Evolutionary conservation across 2,888 invertebrate species (phyloP).

Genomic region (Andrena camellia): DNA sequence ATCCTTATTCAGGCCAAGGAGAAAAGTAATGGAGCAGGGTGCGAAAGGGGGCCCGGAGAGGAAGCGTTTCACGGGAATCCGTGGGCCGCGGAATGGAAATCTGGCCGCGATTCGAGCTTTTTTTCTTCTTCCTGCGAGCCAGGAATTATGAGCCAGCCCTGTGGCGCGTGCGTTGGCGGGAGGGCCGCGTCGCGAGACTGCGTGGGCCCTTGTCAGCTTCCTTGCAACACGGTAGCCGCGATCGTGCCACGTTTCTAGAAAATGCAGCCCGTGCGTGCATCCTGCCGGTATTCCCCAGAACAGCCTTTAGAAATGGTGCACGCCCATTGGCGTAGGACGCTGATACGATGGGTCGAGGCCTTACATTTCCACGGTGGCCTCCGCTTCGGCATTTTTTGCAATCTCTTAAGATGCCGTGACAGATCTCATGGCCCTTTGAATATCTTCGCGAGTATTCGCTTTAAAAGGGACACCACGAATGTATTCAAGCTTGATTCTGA

Average conservation of each 20-base stretch:
- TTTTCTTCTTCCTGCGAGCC: slow-evolving; percentile 27
- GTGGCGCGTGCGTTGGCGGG: slow-evolving; percentile 69
- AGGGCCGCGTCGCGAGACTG: slow-evolving; percentile 51
- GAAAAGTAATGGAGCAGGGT: background rate
- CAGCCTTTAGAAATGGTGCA: slow-evolving; percentile 52
- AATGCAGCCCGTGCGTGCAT: slow-evolving; percentile 54
- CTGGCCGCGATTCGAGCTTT: slow-evolving; percentile 54
- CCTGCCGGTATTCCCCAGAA: slow-evolving; percentile 39
- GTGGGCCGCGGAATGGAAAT: slow-evolving; percentile 73
- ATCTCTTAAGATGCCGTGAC: background rate
- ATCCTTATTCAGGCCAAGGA: slow-evolving; percentile 25
- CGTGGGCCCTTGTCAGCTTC: slow-evolving; percentile 64
- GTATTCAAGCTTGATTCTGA: background rate
- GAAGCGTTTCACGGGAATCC: slow-evolving; percentile 63
- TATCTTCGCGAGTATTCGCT: background rate
- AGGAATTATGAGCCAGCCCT: slow-evolving; percentile 69
- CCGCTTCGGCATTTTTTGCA: background rate
- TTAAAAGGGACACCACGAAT: background rate
- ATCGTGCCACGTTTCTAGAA: slow-evolving; percentile 45
- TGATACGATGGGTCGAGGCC: slow-evolving; percentile 13
- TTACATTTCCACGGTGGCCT: background rate
- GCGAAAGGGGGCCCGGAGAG: slow-evolving; percentile 27
- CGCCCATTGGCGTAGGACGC: slow-evolving; percentile 58
- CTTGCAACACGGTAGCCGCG: slow-evolving; percentile 63
- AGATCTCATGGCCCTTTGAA: background rate